phyloP scores from a whole-genome alignment of 2,113 vertebrate species.

The Ancistrus triradiatus region DNA sequence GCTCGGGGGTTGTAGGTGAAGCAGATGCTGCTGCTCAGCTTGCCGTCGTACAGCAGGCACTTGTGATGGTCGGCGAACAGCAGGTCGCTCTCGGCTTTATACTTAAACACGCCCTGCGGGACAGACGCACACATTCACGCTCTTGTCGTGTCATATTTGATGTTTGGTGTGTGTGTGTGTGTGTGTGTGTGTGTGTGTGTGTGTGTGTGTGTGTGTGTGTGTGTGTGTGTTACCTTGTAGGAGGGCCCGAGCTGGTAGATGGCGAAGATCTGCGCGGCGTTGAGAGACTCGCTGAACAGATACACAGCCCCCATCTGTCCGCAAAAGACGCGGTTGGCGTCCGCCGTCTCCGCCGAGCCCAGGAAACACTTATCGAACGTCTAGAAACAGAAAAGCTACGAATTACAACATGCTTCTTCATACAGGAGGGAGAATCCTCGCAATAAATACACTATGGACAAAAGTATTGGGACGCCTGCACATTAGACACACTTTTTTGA shows the following conservation, averaged over 20 bases:
- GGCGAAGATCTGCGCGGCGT: slow-evolving; percentile 93
- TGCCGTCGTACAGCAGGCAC: slow-evolving; percentile 88
- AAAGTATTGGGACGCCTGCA: too few relatives aligned
- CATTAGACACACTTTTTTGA: too few relatives aligned
- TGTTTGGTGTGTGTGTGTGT: too few relatives aligned
- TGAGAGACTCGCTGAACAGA: slow-evolving; percentile 92
- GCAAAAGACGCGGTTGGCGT: slow-evolving; percentile 92
- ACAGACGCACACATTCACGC: too few relatives aligned
- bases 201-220: neutral
- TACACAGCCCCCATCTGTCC: slow-evolving; percentile 97
- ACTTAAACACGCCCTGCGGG: slow-evolving; percentile 88
- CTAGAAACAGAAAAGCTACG: slow-evolving; percentile 58
- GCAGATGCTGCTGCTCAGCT: slow-evolving; percentile 84
- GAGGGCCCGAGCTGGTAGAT: slow-evolving; percentile 94
- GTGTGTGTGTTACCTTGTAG: slow-evolving; percentile 94
- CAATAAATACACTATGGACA: too few relatives aligned
- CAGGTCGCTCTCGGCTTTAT: slow-evolving; percentile 94
- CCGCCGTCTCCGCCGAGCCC: slow-evolving; percentile 94
- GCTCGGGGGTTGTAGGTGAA: slow-evolving; percentile 95
- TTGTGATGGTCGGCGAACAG: slow-evolving; percentile 95
- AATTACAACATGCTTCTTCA: too few relatives aligned
- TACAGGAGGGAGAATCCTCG: too few relatives aligned
- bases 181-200: neutral
- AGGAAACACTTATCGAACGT: slow-evolving; percentile 99
- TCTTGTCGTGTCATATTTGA: too few relatives aligned